Conservation (phyloP, 1,140 invertebrate species). For the Drosophila asahinai region DNA sequence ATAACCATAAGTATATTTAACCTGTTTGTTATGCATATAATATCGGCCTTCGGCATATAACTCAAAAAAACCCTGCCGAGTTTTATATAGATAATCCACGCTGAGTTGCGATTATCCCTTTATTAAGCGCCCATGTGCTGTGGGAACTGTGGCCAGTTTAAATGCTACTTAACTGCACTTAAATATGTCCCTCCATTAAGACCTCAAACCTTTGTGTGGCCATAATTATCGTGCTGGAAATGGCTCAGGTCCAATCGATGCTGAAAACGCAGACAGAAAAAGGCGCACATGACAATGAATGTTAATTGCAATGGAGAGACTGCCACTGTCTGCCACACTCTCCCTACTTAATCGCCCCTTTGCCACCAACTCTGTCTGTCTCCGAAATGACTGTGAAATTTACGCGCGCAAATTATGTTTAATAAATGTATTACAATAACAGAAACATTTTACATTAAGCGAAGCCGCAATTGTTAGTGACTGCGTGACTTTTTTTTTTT, state of each 20-base stretch:
- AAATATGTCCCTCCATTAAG: constrained; percentile 69
- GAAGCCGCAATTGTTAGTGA: constrained; percentile 48
- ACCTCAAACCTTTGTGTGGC: constrained; percentile 33
- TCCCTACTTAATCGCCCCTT: constrained; percentile 18
- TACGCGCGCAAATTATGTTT: constrained; percentile 77
- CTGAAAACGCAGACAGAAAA: constrained; percentile 43
- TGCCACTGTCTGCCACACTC: constrained; percentile 4
- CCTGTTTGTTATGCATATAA: neutral
- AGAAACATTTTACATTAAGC: constrained; percentile 74
- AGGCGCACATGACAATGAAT: constrained; percentile 80
- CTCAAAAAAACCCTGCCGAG: neutral
- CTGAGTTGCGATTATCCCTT: constrained; percentile 26
- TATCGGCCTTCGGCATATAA: neutral
- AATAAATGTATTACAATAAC: constrained; percentile 79
- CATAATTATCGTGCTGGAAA: constrained; percentile 77
- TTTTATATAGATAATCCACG: constrained; percentile 17
- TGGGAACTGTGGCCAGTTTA: constrained; percentile 33
- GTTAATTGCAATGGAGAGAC: constrained; percentile 69
- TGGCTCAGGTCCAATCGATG: constrained; percentile 52
- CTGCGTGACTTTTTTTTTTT: constrained; percentile 10
- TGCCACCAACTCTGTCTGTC: neutral
- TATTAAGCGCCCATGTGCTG: constrained; percentile 6
- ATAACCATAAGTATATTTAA: neutral
- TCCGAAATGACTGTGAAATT: constrained; percentile 55
- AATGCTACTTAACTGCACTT: constrained; percentile 79